Conservation (phyloP, 2,113 vertebrate species). For the Neolamprologus variostigma region DNA sequence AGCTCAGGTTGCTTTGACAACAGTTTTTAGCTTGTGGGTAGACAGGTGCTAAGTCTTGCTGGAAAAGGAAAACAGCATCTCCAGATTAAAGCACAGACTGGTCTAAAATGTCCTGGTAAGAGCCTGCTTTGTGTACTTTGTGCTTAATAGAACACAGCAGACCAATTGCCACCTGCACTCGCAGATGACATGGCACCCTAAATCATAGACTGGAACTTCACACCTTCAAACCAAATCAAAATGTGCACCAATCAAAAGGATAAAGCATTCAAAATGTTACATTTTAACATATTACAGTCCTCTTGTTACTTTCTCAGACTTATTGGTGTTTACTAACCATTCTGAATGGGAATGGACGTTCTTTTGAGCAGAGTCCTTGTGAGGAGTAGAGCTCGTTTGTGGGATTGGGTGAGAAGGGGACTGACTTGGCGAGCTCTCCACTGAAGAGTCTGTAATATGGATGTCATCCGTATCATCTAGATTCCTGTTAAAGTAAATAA, state of each 20-base stretch:
- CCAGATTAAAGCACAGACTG: neutral
- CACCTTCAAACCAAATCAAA: neutral
- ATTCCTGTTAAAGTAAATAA: neutral
- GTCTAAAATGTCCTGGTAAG: neutral
- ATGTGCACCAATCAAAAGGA: neutral
- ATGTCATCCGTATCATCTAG: no score
- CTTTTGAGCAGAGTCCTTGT: neutral
- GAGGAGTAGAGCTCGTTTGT: constrained; percentile 38
- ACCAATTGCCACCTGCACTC: neutral
- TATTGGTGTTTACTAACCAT: constrained; percentile 19
- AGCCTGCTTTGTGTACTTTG: neutral
- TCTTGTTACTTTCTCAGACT: neutral
- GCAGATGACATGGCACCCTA: neutral
- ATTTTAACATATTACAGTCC: neutral
- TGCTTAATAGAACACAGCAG: neutral
- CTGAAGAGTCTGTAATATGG: neutral
- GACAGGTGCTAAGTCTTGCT: neutral
- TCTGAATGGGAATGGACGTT: neutral
- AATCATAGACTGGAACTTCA: neutral
- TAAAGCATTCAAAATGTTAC: neutral
- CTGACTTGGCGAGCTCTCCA: neutral
- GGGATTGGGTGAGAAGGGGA: neutral
- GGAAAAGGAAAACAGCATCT: neutral
- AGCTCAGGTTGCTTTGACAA: neutral
- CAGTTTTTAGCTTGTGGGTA: neutral